Evolutionary conservation across 2,888 invertebrate species (phyloP).

Genomic region (Diarsia mendica): DNA sequence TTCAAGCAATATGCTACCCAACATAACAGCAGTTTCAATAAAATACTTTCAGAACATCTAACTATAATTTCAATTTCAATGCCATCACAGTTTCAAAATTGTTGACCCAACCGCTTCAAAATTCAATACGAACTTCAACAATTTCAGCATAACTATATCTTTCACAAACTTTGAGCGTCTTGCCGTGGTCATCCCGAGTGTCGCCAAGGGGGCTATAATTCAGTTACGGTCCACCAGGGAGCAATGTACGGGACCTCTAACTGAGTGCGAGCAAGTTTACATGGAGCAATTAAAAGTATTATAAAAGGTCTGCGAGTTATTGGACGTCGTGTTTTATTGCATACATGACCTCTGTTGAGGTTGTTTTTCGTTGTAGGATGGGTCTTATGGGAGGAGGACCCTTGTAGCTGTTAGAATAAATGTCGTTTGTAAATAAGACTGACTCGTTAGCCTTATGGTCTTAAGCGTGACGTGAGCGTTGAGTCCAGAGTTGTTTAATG

Average conservation of each 20-base stretch:
- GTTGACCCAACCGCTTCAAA: constrained; percentile 40
- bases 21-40: background rate
- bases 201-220: constrained; percentile 70
- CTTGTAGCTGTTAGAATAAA: constrained; percentile 15
- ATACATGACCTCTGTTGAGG: constrained; percentile 18
- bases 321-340: constrained; percentile 41
- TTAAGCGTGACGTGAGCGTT: background rate
- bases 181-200: constrained; percentile 65
- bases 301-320: constrained; percentile 50
- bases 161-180: constrained; percentile 65
- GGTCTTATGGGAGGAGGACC: constrained; percentile 18
- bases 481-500: background rate
- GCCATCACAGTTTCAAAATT: constrained; percentile 12
- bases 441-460: background rate
- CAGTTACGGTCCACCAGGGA: constrained; percentile 61
- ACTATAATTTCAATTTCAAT: constrained; percentile 16
- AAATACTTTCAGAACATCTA: constrained; percentile 7
- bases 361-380: constrained; percentile 7
- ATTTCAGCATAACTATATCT: constrained; percentile 43
- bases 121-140: constrained; percentile 50
- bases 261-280: constrained; percentile 52
- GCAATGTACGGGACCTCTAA: constrained; percentile 50
- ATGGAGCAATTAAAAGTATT: constrained; percentile 65
- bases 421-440: constrained; percentile 2
- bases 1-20: background rate